Evolutionary conservation across 1,140 invertebrate species (phyloP).

Genomic region (Pseudachorutes palmiensis): DNA sequence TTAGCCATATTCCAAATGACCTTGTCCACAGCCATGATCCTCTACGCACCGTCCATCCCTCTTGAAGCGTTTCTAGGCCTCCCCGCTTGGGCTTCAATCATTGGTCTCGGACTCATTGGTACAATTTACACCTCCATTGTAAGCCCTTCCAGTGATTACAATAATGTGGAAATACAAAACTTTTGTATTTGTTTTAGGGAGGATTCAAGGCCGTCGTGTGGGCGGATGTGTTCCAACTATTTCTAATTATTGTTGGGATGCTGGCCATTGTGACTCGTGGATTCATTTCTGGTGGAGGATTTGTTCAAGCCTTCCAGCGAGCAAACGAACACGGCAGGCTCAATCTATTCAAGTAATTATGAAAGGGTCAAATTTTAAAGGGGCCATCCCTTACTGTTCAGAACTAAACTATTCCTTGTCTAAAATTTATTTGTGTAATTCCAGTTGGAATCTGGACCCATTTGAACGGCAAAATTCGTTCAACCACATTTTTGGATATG

Average conservation of each 20-base stretch:
- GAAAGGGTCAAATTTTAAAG: slow-evolving; percentile 9
- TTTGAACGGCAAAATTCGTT: slow-evolving; percentile 46
- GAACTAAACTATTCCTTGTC: too few relatives aligned
- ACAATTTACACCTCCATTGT: slow-evolving; percentile 1
- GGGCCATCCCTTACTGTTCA: too few relatives aligned
- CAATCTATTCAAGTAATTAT: slow-evolving; percentile 62
- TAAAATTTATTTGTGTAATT: not conserved
- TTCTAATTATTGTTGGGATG: slow-evolving; percentile 23
- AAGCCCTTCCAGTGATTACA: not conserved
- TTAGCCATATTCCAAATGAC: not conserved
- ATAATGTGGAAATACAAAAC: too few relatives aligned
- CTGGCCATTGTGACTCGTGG: slow-evolving; percentile 42
- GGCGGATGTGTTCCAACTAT: slow-evolving; percentile 25
- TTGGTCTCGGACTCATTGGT: not conserved
- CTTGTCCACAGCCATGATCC: not conserved
- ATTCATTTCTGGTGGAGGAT: slow-evolving; percentile 57
- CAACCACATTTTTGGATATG: slow-evolving; percentile 46
- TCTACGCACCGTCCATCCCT: not conserved
- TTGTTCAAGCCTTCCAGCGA: slow-evolving; percentile 53
- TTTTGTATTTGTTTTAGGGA: slow-evolving; percentile 15
- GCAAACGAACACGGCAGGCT: slow-evolving; percentile 61
- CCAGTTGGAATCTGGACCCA: slow-evolving; percentile 44
- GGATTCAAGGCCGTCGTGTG: slow-evolving; percentile 26
- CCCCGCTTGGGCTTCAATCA: slow-evolving; percentile 19
- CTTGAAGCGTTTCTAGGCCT: not conserved